Evolutionary conservation across 2,113 vertebrate genomes (phyloP).

Genomic region (Nothobranchius kuhntae): DNA sequence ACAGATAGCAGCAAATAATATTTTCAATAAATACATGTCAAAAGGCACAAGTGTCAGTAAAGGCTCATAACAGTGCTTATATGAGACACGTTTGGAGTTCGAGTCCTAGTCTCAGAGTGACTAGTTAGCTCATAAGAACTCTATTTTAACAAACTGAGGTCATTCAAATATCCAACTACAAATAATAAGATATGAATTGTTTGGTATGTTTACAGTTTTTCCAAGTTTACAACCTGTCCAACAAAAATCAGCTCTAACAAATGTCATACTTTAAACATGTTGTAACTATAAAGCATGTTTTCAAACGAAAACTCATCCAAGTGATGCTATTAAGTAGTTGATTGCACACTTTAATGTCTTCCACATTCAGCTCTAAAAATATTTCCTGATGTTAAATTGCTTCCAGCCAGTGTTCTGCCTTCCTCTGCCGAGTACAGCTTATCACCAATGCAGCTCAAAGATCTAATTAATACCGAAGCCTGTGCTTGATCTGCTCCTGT

Average conservation of each 20-base stretch:
- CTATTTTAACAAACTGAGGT: too few species aligned
- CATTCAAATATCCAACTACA: too few species aligned
- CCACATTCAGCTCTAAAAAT: conserved; percentile 34
- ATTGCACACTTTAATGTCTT: conserved; percentile 35
- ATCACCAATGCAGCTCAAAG: conserved; percentile 11
- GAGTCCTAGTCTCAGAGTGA: too few species aligned
- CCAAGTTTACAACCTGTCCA: too few species aligned
- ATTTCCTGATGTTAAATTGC: conserved; percentile 42
- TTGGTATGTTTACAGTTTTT: too few species aligned
- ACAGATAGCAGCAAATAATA: too few species aligned
- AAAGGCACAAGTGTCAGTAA: too few species aligned
- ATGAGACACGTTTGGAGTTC: too few species aligned
- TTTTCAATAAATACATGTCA: too few species aligned
- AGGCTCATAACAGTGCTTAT: too few species aligned
- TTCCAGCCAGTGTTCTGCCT: conserved; percentile 35
- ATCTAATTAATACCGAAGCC: neutral
- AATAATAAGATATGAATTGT: too few species aligned
- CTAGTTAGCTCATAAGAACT: too few species aligned
- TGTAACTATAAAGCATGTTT: neutral
- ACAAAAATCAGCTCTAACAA: neutral
- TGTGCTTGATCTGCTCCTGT: neutral
- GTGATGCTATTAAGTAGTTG: conserved; percentile 19
- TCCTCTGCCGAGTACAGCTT: neutral
- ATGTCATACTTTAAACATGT: neutral
- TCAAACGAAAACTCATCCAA: conserved; percentile 12